A percentile compares a stretch with the other conserved stretches of the same genome.
phyloP scores from a whole-genome alignment of 2,888 invertebrate genomes.

The Brassicogethes aeneus region DNA sequence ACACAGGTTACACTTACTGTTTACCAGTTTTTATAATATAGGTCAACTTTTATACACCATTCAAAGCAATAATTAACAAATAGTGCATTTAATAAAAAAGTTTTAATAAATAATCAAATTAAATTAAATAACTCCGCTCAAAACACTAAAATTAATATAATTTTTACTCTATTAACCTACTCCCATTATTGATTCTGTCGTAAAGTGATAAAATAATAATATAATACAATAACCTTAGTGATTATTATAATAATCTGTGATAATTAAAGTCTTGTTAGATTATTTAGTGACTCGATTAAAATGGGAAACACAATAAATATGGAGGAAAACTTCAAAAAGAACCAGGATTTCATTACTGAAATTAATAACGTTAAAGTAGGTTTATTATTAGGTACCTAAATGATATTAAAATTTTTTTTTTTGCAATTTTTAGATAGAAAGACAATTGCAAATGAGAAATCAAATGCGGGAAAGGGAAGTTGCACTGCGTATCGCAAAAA shows the following conservation, averaged over 20 bases:
- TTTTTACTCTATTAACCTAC: no score
- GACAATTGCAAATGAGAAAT: constrained; percentile 73
- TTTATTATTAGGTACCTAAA: constrained; percentile 4
- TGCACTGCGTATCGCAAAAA: constrained; percentile 61
- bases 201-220: no score
- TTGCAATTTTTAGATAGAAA: constrained; percentile 52
- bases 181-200: no score
- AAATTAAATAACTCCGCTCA: no score
- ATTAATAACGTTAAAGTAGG: constrained; percentile 57
- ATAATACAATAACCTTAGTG: no score
- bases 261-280: background rate
- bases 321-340: constrained; percentile 59
- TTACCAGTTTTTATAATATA: no score
- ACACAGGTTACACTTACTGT: no score
- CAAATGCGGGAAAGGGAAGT: constrained; percentile 66
- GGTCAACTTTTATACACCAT: no score
- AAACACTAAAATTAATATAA: no score
- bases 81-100: no score
- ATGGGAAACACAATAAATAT: constrained; percentile 58
- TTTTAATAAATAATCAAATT: no score
- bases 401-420: constrained; percentile 8
- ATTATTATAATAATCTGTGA: background rate
- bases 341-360: constrained; percentile 60
- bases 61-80: no score
- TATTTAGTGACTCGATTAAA: constrained; percentile 6